A percentile compares a stretch with the other conserved stretches of the same genome.
Conservation (phyloP, 2,797 vertebrate species). For the Chaunax sp. region DNA sequence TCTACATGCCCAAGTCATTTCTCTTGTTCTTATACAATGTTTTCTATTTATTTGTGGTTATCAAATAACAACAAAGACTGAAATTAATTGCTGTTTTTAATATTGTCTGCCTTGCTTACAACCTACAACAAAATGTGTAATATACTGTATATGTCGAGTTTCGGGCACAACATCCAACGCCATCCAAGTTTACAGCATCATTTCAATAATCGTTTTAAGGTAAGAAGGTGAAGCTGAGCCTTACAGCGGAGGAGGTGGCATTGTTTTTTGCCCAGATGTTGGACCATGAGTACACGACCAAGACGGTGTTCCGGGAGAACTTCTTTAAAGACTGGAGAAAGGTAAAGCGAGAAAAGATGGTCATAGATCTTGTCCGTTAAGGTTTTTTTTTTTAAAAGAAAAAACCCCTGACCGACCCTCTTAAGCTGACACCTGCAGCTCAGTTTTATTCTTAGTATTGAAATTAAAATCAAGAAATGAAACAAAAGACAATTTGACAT, state of each 20-base stretch:
- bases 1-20: no score
- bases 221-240: conserved; percentile 79
- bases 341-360: conserved; percentile 61
- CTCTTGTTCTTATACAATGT: no score
- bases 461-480: background rate
- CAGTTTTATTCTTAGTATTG: background rate
- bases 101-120: no score
- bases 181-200: no score
- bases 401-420: no score
- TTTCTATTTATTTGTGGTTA: no score
- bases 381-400: background rate
- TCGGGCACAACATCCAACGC: no score
- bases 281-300: conserved; percentile 88
- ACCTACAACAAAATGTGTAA: no score
- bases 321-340: conserved; percentile 87
- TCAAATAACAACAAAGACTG: no score
- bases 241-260: conserved; percentile 81
- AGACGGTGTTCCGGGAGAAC: conserved; percentile 84
- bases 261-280: conserved; percentile 87
- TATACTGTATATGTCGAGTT: no score
- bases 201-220: conserved; percentile 53
- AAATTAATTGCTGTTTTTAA: no score
- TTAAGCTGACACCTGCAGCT: background rate
- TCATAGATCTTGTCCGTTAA: background rate
- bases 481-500: background rate